A percentile compares a stretch with the other conserved stretches of the same genome.
phyloP scores from a whole-genome alignment of 2,113 vertebrate species.

The Anguilla rostrata region DNA sequence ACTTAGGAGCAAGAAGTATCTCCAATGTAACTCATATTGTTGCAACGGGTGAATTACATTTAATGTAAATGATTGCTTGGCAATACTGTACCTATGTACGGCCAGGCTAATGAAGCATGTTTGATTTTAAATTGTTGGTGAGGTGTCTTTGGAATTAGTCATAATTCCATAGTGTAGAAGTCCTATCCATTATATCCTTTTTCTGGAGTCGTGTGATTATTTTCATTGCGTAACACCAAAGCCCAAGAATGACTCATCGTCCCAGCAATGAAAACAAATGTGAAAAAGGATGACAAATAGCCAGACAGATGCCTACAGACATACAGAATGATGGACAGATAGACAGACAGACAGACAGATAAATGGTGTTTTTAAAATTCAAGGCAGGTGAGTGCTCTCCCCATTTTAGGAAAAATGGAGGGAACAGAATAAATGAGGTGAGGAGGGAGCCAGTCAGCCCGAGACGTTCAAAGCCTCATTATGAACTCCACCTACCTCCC shows the following conservation, averaged over 20 bases:
- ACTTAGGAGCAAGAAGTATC: no score
- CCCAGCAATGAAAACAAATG: background rate
- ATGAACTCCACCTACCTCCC: background rate
- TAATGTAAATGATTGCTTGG: background rate
- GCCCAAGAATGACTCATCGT: background rate
- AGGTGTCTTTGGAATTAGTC: background rate
- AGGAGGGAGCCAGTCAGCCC: background rate
- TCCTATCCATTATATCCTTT: background rate
- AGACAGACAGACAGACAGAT: background rate
- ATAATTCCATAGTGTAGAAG: background rate
- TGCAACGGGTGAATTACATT: background rate
- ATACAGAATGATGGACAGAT: background rate
- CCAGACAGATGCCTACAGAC: background rate
- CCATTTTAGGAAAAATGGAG: background rate
- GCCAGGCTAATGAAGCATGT: no score
- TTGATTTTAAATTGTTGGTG: no score
- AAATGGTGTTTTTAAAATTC: background rate
- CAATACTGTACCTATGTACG: no score
- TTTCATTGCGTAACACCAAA: background rate
- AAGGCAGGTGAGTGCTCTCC: background rate
- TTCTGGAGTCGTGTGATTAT: background rate
- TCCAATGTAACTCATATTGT: no score
- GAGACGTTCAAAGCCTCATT: background rate
- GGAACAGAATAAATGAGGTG: background rate
- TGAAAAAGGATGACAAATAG: background rate